Evolutionary conservation across 1,140 invertebrate genomes (phyloP), one percentile per base, ranked within the genome.

Genomic region (Cephus cinctus): DNA sequence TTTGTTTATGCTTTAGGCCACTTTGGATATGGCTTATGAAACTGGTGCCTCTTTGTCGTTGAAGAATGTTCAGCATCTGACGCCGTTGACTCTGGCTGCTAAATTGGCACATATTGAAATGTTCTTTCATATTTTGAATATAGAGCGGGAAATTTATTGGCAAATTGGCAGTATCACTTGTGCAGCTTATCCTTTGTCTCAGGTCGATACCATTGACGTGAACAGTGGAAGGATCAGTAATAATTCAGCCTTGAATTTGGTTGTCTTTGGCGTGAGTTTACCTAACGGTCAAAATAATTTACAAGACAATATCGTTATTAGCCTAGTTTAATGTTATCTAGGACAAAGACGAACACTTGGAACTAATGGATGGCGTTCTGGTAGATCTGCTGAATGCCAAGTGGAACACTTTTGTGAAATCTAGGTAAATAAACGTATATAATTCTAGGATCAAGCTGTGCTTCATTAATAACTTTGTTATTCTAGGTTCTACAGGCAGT

Each of bases 381-480:
- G 89, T 96, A 4, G 94, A 98, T 72, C 81, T 99, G 5, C 72
- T 99, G 5, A 88, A 96, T 67, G 94, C 94, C 0, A 99, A 99
- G 78, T 99, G 96, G 96, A 93, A 96, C 59, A 92, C 94, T 0
- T 98, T 97, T 76, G 92, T 95, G 1, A 95, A 95, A 75, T 92
- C 86, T 46, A 82, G 83, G 85, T 86, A 74, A 55, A 46, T 38
- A 31, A 34, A 27, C 25, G 25, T 27, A 27, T n/a, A 27, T n/a
- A 27, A 27, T 27, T n/a, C 6, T 27, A n/a, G 25, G 6, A 27
- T 27, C 6, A 27, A n/a, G n/a, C 21, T 16, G 30, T 9, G 34
- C 23, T 22, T 43, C 19, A 25, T 15, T 41, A 35, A 41, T 18
- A 45, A 41, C 61, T 63, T 52, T 49, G 53, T 51, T 45, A 36